Conservation (phyloP, 2,888 invertebrate species). For the Hypsopygia costalis region DNA sequence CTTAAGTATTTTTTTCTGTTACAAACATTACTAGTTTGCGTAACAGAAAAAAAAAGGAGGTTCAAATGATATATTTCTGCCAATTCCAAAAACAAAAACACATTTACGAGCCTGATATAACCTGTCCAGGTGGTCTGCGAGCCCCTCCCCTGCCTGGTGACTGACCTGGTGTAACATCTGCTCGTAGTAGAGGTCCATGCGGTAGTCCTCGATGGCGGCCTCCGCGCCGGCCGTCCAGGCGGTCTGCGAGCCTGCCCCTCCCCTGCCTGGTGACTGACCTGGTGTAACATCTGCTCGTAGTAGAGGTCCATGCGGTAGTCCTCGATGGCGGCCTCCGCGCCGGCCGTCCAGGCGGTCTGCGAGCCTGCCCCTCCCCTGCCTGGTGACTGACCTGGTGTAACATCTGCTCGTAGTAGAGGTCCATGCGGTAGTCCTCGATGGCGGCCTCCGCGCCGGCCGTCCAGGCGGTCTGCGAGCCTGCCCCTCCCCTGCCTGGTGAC, state of each 20-base stretch:
- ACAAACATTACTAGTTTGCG: too few species aligned
- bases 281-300: slow-evolving; percentile 73
- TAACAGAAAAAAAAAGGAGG: too few species aligned
- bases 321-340: slow-evolving; percentile 83
- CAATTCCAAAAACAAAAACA: too few species aligned
- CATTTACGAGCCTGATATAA: too few species aligned
- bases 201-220: slow-evolving; percentile 75
- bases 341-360: slow-evolving; percentile 87
- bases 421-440: slow-evolving; percentile 73
- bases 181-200: slow-evolving; percentile 72
- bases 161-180: slow-evolving; percentile 77
- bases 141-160: too few species aligned
- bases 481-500: too few species aligned
- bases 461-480: slow-evolving; percentile 88
- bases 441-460: slow-evolving; percentile 85
- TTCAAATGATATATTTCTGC: too few species aligned
- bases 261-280: too few species aligned
- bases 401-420: slow-evolving; percentile 72
- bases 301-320: slow-evolving; percentile 71
- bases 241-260: too few species aligned
- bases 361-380: too few species aligned
- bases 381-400: slow-evolving; percentile 77
- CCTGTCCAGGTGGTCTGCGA: too few species aligned
- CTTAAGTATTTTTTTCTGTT: too few species aligned
- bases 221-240: slow-evolving; percentile 87